A percentile compares a stretch with the other conserved stretches of the same genome.
Conservation (phyloP, 2,888 invertebrate genomes). For the Rotaria sp. region DNA sequence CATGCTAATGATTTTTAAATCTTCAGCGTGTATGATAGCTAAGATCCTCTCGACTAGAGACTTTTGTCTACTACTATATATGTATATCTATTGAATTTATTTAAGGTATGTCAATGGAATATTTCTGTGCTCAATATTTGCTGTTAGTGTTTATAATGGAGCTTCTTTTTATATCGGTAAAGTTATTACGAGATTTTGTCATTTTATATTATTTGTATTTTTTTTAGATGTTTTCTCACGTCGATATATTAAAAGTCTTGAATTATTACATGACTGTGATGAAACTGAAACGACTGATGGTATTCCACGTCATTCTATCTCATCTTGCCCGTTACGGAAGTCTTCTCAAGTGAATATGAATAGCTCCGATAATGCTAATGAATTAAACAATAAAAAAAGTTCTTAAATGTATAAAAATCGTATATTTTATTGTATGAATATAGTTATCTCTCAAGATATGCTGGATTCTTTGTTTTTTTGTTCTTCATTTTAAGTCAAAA, state of each 20-base stretch:
- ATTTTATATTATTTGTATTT: not conserved
- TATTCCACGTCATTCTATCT: not conserved
- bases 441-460: too few species aligned
- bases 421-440: too few species aligned
- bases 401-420: not conserved
- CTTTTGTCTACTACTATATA: too few species aligned
- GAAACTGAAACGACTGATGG: not conserved
- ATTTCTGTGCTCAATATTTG: conserved; percentile 21
- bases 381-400: not conserved
- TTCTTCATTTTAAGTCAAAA: too few species aligned
- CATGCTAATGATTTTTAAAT: too few species aligned
- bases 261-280: conserved; percentile 5
- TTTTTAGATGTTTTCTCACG: conserved; percentile 17
- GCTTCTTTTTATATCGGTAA: conserved; percentile 18
- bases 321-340: not conserved
- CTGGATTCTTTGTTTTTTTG: too few species aligned
- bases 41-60: too few species aligned
- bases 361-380: not conserved
- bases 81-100: not conserved
- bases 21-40: too few species aligned
- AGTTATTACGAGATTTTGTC: not conserved
- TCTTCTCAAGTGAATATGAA: not conserved
- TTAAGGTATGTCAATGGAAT: not conserved
- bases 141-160: conserved; percentile 27
- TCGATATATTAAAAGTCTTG: conserved; percentile 12